Percentiles rank a stretch among this genome's conserved stretches.
phyloP scores from a whole-genome alignment of 2,888 invertebrate species.

The Dolichomitus sp. region DNA sequence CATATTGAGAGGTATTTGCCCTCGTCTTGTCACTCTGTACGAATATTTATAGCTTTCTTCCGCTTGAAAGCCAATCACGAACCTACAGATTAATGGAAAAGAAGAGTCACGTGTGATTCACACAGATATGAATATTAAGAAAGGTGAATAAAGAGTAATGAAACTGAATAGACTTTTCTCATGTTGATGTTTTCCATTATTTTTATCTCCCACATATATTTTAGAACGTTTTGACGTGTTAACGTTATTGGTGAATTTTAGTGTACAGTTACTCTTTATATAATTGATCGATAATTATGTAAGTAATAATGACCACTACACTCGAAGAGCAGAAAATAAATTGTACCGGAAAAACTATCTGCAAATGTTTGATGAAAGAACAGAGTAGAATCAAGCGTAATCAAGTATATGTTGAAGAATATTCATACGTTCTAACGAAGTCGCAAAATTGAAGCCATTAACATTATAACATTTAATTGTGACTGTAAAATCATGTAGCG shows the following conservation, averaged over 20 bases:
- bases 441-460: neutral
- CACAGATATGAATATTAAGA: slow-evolving; percentile 26
- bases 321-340: neutral
- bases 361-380: neutral
- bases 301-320: neutral
- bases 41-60: slow-evolving; percentile 26
- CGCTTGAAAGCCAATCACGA: slow-evolving; percentile 45
- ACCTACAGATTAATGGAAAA: slow-evolving; percentile 24
- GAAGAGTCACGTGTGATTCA: slow-evolving; percentile 36
- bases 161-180: slow-evolving; percentile 36
- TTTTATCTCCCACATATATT: slow-evolving; percentile 23
- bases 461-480: neutral
- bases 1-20: neutral
- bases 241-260: slow-evolving; percentile 10
- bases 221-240: neutral
- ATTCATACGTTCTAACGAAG: neutral
- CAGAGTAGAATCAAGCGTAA: neutral
- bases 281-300: neutral
- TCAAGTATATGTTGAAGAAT: neutral
- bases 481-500: slow-evolving; percentile 22
- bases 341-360: neutral
- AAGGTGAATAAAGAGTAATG: slow-evolving; percentile 19
- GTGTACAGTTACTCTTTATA: slow-evolving; percentile 1
- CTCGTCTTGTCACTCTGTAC: slow-evolving; percentile 19
- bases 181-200: slow-evolving; percentile 26